These are phyloP conservation scores for Pseudococcus longispinus DNA, from an alignment of 2,888 invertebrate genomes.

Conservation along the genomic window DNA sequence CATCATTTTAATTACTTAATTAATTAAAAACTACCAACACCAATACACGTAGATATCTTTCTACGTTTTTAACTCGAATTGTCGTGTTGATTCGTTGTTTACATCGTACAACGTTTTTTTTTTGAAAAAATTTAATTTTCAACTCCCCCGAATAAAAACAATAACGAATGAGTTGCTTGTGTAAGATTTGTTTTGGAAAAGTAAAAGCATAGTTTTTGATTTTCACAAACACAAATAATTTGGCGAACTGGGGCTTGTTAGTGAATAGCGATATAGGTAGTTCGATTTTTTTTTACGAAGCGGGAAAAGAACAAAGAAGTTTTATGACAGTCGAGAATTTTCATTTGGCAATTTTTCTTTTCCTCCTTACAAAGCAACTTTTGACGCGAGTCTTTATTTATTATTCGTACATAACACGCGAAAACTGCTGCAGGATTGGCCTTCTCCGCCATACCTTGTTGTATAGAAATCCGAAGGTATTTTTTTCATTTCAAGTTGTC, in stretches of 20 bases:
- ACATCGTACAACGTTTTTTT: background rate
- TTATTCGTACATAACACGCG: constrained; percentile 6
- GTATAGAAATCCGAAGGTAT: background rate
- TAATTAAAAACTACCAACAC: background rate
- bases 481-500: background rate
- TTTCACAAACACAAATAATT: background rate
- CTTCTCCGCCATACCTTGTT: background rate
- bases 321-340: constrained; percentile 1
- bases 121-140: background rate
- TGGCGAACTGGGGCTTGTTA: background rate
- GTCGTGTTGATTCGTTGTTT: background rate
- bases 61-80: background rate
- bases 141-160: background rate
- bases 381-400: background rate
- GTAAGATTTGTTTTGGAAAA: background rate
- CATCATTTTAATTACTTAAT: background rate
- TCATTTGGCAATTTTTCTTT: background rate
- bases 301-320: background rate
- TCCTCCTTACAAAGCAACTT: background rate
- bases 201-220: background rate
- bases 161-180: background rate
- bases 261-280: background rate
- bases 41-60: background rate
- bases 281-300: background rate
- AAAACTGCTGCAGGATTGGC: background rate